These are phyloP conservation scores for Drosophila sturtevanti DNA, from an alignment of 1,140 invertebrate genomes.

Conservation along the genomic window DNA sequence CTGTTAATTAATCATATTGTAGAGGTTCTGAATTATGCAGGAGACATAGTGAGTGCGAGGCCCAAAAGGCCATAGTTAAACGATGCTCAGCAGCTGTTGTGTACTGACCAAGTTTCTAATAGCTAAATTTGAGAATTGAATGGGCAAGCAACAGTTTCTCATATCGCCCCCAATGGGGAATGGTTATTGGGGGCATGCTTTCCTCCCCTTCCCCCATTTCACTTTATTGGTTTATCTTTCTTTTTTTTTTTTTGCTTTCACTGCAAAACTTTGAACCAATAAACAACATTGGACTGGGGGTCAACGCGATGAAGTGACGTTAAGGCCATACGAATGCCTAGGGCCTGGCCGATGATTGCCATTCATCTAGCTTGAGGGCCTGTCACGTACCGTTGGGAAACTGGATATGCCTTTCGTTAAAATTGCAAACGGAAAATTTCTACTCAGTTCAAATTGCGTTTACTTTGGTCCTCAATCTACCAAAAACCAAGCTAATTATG, in stretches of 20 bases:
- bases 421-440: conserved; percentile 71
- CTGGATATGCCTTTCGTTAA: conserved; percentile 58
- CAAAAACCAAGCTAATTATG: conserved; percentile 49
- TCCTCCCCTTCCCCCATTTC: too few relatives aligned
- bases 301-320: conserved; percentile 5
- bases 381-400: conserved; percentile 47
- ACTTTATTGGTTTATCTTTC: neutral
- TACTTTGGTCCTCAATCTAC: conserved; percentile 62
- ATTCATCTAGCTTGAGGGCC: conserved; percentile 12
- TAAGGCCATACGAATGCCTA: conserved; percentile 32
- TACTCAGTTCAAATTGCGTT: conserved; percentile 10
- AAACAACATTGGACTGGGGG: too few relatives aligned
- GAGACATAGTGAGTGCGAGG: neutral
- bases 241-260: neutral
- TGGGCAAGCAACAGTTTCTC: conserved; percentile 35
- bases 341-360: neutral
- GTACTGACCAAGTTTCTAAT: conserved; percentile 25
- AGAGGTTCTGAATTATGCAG: conserved; percentile 46
- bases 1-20: conserved; percentile 60
- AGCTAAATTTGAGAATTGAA: conserved; percentile 9
- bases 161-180: neutral
- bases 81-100: conserved; percentile 57
- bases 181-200: neutral
- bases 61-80: conserved; percentile 40
- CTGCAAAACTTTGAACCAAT: too few relatives aligned